Percentiles rank a stretch among this genome's conserved stretches.
Conservation (phyloP, 2,888 invertebrate genomes). For the Resseliella maxima region DNA sequence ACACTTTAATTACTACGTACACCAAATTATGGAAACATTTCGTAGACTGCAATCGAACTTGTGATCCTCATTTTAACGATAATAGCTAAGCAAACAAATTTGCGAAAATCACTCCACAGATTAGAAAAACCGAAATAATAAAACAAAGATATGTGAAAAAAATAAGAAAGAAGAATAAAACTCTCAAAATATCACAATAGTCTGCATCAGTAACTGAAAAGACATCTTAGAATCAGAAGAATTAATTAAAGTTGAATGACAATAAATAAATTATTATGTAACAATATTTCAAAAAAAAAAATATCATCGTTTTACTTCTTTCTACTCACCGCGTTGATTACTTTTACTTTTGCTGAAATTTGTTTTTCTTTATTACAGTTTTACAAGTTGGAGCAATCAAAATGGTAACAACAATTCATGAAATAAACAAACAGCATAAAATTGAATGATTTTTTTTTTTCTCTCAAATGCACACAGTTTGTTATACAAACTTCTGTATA, state of each 20-base stretch:
- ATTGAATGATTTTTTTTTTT: background rate
- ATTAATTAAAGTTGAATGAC: constrained; percentile 42
- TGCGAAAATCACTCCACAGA: background rate
- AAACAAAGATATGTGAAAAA: background rate
- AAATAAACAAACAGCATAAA: background rate
- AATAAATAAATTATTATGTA: constrained; percentile 40
- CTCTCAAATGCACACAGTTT: constrained; percentile 25
- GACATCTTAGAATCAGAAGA: constrained; percentile 33
- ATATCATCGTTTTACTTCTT: background rate
- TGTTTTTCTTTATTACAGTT: background rate
- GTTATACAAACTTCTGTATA: constrained; percentile 19
- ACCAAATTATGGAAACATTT: background rate
- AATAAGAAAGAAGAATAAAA: no score
- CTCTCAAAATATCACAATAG: background rate
- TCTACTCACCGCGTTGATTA: background rate
- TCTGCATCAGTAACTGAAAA: constrained; percentile 3
- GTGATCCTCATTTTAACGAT: background rate
- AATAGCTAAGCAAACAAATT: background rate
- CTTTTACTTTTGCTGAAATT: no score
- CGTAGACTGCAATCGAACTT: no score
- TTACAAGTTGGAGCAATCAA: background rate
- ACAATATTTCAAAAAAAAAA: background rate
- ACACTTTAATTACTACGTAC: background rate
- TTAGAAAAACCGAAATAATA: background rate
- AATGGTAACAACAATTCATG: background rate